Conservation (phyloP, 1,140 invertebrate species). For the Delia radicum region DNA sequence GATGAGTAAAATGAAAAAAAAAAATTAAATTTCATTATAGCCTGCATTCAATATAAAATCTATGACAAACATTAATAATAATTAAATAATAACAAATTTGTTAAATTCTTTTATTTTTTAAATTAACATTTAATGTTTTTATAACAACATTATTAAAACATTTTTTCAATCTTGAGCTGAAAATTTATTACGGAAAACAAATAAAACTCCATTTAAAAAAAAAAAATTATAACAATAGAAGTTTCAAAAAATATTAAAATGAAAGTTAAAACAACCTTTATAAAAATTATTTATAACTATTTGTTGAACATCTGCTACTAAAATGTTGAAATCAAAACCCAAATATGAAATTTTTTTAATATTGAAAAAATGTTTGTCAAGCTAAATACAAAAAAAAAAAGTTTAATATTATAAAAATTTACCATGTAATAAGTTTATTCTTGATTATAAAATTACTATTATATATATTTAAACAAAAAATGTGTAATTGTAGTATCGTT, state of each 20-base stretch:
- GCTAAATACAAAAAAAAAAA: neutral
- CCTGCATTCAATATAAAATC: no score
- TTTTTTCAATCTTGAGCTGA: no score
- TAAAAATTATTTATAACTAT: neutral
- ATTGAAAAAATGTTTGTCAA: neutral
- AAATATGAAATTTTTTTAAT: neutral
- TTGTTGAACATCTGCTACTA: neutral
- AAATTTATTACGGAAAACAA: neutral
- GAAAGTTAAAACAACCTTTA: neutral
- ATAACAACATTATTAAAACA: neutral
- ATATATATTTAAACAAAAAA: neutral
- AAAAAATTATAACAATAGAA: neutral
- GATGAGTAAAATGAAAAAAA: no score
- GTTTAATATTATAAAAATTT: no score
- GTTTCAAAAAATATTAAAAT: neutral
- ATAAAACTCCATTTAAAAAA: neutral
- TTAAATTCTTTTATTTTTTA: neutral
- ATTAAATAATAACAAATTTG: neutral
- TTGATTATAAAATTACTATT: neutral
- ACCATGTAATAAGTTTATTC: neutral
- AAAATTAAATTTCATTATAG: no score
- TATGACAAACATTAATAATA: neutral
- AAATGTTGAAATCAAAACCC: neutral
- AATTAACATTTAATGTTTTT: neutral
- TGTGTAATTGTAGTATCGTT: slow-evolving; percentile 12